Conservation (phyloP, 2,797 vertebrate genomes). For the Pogonophryne albipinna region DNA sequence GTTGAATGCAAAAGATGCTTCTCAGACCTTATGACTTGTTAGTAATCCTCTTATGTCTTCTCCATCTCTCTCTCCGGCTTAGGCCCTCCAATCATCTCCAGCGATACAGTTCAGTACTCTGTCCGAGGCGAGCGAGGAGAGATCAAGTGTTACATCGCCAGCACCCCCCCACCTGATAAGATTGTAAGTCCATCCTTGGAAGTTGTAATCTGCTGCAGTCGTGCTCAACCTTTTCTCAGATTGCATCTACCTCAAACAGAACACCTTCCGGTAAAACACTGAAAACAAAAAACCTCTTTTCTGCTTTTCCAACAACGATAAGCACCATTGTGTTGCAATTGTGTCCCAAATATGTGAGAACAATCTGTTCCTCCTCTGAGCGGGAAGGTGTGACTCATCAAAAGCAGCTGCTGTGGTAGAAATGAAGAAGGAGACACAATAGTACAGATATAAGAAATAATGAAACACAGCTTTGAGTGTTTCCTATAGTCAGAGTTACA, state of each 20-base stretch:
- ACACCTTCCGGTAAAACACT: not conserved
- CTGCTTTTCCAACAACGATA: conserved; percentile 12
- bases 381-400: conserved; percentile 62
- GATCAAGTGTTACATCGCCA: conserved; percentile 95
- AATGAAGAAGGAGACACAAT: conserved; percentile 21
- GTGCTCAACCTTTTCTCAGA: conserved; percentile 49
- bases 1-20: not conserved
- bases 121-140: conserved; percentile 91
- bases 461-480: not conserved
- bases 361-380: conserved; percentile 53
- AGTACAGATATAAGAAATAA: not conserved
- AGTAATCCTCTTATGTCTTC: conserved; percentile 22
- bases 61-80: not conserved
- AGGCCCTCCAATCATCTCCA: conserved; percentile 97
- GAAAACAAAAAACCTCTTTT: conserved; percentile 25
- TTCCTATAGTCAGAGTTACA: not conserved
- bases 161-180: conserved; percentile 94
- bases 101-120: conserved; percentile 91
- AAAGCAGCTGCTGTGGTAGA: conserved; percentile 60
- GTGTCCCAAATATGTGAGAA: conserved; percentile 40
- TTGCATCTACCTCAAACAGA: conserved; percentile 42
- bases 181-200: conserved; percentile 88
- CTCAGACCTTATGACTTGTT: not conserved
- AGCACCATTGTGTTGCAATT: conserved; percentile 28
- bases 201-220: conserved; percentile 57